Evolutionary conservation across 2,113 vertebrate species (phyloP).

Genomic region (Rhinoderma darwinii): DNA sequence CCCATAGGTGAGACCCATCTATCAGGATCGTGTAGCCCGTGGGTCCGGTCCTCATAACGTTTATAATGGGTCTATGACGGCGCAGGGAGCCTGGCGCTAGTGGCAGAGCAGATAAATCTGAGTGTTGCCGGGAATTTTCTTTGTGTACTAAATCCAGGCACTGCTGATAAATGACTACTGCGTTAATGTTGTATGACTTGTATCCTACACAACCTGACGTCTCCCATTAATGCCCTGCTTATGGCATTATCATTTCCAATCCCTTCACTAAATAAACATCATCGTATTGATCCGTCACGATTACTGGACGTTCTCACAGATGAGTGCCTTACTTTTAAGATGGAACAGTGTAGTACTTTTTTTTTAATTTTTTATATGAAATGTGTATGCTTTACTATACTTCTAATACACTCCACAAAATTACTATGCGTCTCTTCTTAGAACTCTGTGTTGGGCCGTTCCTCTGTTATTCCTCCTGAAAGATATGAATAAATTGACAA

Average conservation of each 20-base stretch:
- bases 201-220: neutral
- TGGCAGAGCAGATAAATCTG: slow-evolving; percentile 9
- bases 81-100: neutral
- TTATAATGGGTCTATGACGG: neutral
- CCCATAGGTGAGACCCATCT: too few species aligned
- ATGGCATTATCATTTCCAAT: neutral
- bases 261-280: neutral
- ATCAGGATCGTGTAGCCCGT: neutral
- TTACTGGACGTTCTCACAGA: too few species aligned
- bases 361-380: too few species aligned
- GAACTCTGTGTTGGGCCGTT: too few species aligned
- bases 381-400: too few species aligned
- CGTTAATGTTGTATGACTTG: neutral
- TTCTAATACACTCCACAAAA: too few species aligned
- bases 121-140: neutral
- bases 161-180: neutral
- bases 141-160: neutral
- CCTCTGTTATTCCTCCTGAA: neutral
- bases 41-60: neutral
- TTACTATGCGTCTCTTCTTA: too few species aligned
- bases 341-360: too few species aligned
- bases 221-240: neutral
- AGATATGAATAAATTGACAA: too few species aligned
- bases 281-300: neutral
- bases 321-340: too few species aligned